A percentile compares a stretch with the other conserved stretches of the same genome.
Conservation (phyloP, 2,888 invertebrate species). For the Calephelis perditalis region DNA sequence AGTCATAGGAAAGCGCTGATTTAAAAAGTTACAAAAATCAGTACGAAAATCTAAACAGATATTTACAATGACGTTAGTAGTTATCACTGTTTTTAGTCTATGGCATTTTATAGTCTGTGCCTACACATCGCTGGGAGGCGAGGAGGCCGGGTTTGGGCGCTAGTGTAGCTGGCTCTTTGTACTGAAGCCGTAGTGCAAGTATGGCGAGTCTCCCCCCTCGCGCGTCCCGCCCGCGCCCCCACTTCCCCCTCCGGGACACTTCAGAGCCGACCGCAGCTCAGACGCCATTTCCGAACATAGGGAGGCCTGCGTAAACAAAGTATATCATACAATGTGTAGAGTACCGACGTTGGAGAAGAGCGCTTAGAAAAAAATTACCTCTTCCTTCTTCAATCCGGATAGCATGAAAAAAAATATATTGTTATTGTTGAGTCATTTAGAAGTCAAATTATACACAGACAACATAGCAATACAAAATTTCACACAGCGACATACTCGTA, state of each 20-base stretch:
- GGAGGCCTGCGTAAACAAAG: slow-evolving; percentile 75
- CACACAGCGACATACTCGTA: slow-evolving; percentile 12
- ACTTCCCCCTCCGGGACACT: slow-evolving; percentile 79
- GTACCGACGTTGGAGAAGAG: slow-evolving; percentile 21
- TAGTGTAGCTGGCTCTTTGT: slow-evolving; percentile 73
- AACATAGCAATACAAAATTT: neutral
- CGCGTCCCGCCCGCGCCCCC: slow-evolving; percentile 51
- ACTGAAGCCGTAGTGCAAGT: slow-evolving; percentile 81
- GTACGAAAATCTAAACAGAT: slow-evolving; percentile 10
- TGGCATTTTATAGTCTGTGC: slow-evolving; percentile 32
- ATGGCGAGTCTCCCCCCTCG: slow-evolving; percentile 79
- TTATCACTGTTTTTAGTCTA: slow-evolving; percentile 4
- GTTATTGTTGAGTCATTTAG: slow-evolving; percentile 7
- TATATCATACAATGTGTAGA: slow-evolving; percentile 30
- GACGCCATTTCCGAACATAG: slow-evolving; percentile 86
- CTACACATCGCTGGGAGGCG: slow-evolving; percentile 70
- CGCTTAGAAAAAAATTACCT: slow-evolving; percentile 53
- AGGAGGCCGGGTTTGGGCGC: slow-evolving; percentile 62
- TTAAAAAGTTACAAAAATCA: slow-evolving; percentile 4
- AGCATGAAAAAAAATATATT: slow-evolving; percentile 28
- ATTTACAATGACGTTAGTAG: slow-evolving; percentile 26
- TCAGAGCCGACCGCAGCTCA: slow-evolving; percentile 83
- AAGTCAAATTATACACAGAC: neutral
- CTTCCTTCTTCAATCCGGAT: slow-evolving; percentile 55
- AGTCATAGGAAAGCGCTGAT: neutral